Evolutionary conservation across 2,888 invertebrate species (phyloP).

Genomic region (Colletes collaris): DNA sequence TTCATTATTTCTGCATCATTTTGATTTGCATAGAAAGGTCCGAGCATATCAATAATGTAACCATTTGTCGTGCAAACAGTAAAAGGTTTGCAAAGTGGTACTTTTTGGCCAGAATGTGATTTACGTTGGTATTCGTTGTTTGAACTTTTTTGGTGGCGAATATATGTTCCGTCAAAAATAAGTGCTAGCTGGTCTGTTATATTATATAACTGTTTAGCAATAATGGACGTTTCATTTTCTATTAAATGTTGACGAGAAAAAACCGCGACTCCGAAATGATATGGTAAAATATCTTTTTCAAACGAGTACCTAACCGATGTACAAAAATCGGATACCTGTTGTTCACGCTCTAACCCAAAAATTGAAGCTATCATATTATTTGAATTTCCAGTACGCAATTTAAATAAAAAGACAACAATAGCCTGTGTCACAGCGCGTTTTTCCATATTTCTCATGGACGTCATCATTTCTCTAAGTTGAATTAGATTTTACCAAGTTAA

Average conservation of each 20-base stretch:
- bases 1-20: too few species aligned
- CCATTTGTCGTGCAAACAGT: not conserved
- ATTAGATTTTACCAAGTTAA: too few species aligned
- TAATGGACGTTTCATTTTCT: not conserved
- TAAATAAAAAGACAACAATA: slow-evolving; percentile 4
- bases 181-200: not conserved
- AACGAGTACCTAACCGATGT: not conserved
- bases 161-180: not conserved
- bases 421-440: slow-evolving; percentile 1
- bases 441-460: too few species aligned
- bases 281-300: not conserved
- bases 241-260: slow-evolving; percentile 2
- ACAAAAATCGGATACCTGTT: not conserved
- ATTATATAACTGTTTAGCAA: too few species aligned
- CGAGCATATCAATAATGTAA: not conserved
- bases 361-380: not conserved
- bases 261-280: not conserved
- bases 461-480: too few species aligned
- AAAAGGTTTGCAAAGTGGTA: not conserved
- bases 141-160: too few species aligned
- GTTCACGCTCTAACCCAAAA: not conserved
- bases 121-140: not conserved
- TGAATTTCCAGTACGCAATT: not conserved
- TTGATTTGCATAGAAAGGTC: not conserved
- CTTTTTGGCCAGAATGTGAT: not conserved